Evolutionary conservation across 2,797 vertebrate species (phyloP).

Genomic region (Crocodylus rhombifer): DNA sequence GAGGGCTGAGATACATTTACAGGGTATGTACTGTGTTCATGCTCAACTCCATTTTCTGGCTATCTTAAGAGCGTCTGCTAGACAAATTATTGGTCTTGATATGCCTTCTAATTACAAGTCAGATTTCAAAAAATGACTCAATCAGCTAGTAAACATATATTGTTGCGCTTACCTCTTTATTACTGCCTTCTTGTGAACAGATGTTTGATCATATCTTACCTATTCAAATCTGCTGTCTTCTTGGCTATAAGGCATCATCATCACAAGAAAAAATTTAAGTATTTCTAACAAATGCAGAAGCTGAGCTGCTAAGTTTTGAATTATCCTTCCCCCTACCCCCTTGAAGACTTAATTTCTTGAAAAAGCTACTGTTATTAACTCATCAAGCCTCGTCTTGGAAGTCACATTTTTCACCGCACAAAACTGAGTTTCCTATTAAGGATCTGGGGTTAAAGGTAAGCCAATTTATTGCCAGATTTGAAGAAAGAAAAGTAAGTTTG

Average conservation of each 20-base stretch:
- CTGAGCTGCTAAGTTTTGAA: background rate
- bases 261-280: background rate
- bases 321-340: background rate
- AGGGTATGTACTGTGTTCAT: background rate
- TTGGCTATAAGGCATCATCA: background rate
- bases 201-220: background rate
- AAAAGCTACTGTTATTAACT: background rate
- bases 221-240: too few species aligned
- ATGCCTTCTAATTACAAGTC: background rate
- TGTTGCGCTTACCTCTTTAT: background rate
- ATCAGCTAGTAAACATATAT: background rate
- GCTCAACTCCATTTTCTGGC: background rate
- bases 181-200: background rate
- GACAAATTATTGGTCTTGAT: background rate
- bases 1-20: background rate
- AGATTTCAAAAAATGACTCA: background rate
- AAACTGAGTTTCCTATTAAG: background rate
- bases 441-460: background rate
- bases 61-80: background rate
- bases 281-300: background rate
- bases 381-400: background rate
- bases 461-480: background rate
- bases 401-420: background rate
- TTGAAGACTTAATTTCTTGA: background rate
- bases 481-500: background rate